Evolutionary conservation across 2,888 invertebrate genomes (phyloP).

Genomic region (Diabrotica balteata): DNA sequence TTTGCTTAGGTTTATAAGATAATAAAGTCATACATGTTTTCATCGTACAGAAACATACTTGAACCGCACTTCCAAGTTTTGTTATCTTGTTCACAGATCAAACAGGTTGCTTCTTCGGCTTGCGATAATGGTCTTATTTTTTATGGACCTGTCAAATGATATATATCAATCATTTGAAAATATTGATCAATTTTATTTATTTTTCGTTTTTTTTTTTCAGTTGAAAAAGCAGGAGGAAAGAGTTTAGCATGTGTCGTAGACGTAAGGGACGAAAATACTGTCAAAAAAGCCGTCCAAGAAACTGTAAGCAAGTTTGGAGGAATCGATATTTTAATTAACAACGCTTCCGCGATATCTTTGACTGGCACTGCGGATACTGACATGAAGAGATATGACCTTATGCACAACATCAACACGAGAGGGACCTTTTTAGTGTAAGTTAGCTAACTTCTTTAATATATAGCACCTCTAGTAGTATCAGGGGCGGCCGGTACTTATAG

Average conservation of each 20-base stretch:
- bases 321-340: conserved; percentile 93
- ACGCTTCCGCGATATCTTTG: conserved; percentile 93
- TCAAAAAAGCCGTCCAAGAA: conserved; percentile 74
- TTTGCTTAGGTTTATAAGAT: no score
- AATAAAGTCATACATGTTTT: no score
- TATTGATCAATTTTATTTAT: background rate
- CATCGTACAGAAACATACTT: no score
- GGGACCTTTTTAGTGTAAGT: conserved; percentile 93
- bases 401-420: conserved; percentile 93
- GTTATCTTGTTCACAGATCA: no score
- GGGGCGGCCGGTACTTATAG: no score
- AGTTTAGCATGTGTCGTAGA: conserved; percentile 88
- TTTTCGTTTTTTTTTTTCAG: conserved; percentile 58
- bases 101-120: no score
- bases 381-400: conserved; percentile 96
- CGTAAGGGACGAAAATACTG: conserved; percentile 81
- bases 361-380: conserved; percentile 83
- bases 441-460: background rate
- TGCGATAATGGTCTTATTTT: no score
- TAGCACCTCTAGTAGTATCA: no score
- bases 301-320: conserved; percentile 90
- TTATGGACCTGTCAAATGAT: no score
- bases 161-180: conserved; percentile 5
- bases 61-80: no score
- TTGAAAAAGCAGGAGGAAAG: conserved; percentile 86